Evolutionary conservation across 23 tunicate genomes (phyloP).

Genomic region (Trididemnum clinides): DNA sequence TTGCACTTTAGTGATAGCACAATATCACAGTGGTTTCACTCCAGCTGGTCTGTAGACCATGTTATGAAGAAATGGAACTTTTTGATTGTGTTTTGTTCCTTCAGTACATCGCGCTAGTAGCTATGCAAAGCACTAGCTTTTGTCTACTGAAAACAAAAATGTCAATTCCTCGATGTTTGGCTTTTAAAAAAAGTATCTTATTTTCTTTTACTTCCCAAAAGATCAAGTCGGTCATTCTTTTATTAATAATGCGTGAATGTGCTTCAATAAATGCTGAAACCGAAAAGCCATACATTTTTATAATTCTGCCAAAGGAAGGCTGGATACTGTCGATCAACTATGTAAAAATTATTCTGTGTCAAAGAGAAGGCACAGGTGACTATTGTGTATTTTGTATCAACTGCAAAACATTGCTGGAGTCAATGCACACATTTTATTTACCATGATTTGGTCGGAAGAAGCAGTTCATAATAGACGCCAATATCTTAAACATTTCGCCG

Average conservation of each 20-base stretch:
- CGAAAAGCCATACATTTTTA: not conserved
- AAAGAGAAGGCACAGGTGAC: not conserved
- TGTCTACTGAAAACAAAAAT: not conserved
- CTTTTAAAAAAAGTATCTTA: not conserved
- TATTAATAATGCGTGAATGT: not conserved
- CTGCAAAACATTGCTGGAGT: not conserved
- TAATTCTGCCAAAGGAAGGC: too few species aligned
- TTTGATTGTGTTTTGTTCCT: too few species aligned
- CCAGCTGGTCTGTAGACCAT: too few species aligned
- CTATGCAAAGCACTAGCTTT: too few species aligned
- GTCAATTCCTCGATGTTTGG: not conserved
- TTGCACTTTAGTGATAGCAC: too few species aligned
- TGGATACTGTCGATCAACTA: not conserved
- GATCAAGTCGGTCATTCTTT: not conserved
- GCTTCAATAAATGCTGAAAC: too few species aligned
- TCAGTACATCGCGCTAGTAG: too few species aligned
- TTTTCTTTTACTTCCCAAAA: too few species aligned
- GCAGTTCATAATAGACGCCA: not conserved
- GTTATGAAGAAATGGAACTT: too few species aligned
- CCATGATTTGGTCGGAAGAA: not conserved
- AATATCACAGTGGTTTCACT: too few species aligned
- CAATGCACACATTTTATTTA: not conserved
- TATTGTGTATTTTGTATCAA: too few species aligned
- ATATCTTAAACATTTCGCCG: too few species aligned
- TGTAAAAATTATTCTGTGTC: not conserved